Conservation (phyloP, 2,797 vertebrate genomes). For the Xenopus petersii region DNA sequence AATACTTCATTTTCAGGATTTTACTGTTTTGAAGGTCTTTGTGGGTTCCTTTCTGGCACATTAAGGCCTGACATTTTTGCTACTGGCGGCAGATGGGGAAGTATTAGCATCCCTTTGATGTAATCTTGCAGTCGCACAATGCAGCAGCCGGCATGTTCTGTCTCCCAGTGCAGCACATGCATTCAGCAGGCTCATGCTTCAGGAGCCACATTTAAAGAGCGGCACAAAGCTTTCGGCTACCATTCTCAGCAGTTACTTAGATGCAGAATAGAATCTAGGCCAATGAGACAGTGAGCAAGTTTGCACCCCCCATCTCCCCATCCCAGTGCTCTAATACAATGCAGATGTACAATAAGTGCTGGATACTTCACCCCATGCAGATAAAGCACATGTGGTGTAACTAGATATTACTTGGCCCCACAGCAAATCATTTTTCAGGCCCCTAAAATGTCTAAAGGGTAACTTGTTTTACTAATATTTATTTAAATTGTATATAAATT, state of each 20-base stretch:
- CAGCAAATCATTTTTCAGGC: too few species aligned
- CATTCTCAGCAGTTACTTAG: slow-evolving; percentile 32
- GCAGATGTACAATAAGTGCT: slow-evolving; percentile 27
- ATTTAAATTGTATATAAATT: too few species aligned
- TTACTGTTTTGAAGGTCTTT: too few species aligned
- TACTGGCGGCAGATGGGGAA: too few species aligned
- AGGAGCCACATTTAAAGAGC: neutral
- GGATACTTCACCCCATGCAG: slow-evolving; percentile 8
- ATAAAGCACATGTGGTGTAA: neutral
- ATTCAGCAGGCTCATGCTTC: neutral
- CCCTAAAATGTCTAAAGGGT: too few species aligned
- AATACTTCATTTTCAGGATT: too few species aligned
- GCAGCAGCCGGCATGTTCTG: neutral
- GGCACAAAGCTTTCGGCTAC: neutral
- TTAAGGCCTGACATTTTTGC: too few species aligned
- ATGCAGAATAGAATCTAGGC: slow-evolving; percentile 29
- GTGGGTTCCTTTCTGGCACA: too few species aligned
- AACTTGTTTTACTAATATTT: too few species aligned
- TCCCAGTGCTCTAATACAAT: slow-evolving; percentile 31
- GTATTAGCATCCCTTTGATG: neutral
- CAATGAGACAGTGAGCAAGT: slow-evolving; percentile 9
- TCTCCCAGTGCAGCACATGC: neutral
- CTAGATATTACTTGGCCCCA: too few species aligned
- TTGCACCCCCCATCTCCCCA: slow-evolving; percentile 20
- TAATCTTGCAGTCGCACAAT: neutral